A percentile compares a stretch with the other conserved stretches of the same genome.
These are phyloP conservation scores for Clinocottus analis DNA, from an alignment of 2,113 vertebrate genomes.

Conservation along the genomic window DNA sequence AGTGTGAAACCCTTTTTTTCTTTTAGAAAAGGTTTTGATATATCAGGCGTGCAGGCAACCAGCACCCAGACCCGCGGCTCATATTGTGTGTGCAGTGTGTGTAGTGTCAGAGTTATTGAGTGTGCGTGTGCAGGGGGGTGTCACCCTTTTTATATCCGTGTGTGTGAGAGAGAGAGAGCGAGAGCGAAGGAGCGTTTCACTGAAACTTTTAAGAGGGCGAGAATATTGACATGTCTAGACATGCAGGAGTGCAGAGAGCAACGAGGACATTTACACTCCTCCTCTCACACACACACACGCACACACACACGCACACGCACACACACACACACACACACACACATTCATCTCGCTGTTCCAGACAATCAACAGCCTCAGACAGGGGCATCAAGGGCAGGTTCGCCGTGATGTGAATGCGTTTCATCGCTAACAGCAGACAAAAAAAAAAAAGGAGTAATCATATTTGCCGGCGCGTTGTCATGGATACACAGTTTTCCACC, in stretches of 20 bases:
- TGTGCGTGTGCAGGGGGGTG: slow-evolving; percentile 7
- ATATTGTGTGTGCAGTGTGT: slow-evolving; percentile 39
- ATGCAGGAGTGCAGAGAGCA: slow-evolving; percentile 51
- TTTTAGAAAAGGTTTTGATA: slow-evolving; percentile 30
- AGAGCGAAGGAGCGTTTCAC: slow-evolving; percentile 56
- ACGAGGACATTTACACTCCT: slow-evolving; percentile 58
- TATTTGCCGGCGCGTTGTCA: slow-evolving; percentile 77
- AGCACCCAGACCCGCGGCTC: slow-evolving; percentile 40
- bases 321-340: slow-evolving; percentile 10
- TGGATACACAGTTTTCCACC: slow-evolving; percentile 71
- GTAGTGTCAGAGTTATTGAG: slow-evolving; percentile 45
- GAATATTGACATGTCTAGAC: slow-evolving; percentile 73
- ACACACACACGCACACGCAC: background rate
- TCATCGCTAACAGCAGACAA: slow-evolving; percentile 55
- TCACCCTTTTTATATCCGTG: slow-evolving; percentile 7
- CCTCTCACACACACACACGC: slow-evolving; percentile 4
- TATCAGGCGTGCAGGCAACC: slow-evolving; percentile 31
- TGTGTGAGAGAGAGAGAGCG: background rate
- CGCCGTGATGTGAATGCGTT: slow-evolving; percentile 66
- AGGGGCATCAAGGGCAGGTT: slow-evolving; percentile 66
- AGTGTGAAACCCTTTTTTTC: slow-evolving; percentile 28
- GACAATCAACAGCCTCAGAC: slow-evolving; percentile 67
- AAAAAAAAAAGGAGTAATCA: slow-evolving; percentile 63
- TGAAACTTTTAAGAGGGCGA: slow-evolving; percentile 53
- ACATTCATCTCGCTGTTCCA: slow-evolving; percentile 30